phyloP scores from a whole-genome alignment of 2,113 vertebrate species.

The Gallinago undulata region DNA sequence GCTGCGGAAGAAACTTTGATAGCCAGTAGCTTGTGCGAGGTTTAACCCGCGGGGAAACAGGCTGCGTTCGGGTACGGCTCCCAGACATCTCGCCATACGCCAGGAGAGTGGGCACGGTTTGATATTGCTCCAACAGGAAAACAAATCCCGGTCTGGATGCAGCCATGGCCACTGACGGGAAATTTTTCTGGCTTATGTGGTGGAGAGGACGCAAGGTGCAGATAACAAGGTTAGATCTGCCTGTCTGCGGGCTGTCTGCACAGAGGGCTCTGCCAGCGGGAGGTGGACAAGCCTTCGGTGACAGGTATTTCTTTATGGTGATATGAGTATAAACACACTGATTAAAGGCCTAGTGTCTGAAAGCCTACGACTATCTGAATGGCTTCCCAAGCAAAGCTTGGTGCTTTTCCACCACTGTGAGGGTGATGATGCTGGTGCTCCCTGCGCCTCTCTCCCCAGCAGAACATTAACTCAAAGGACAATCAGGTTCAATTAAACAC shows the following conservation, averaged over 20 bases:
- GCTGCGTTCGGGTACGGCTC: rapidly evolving
- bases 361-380: not conserved
- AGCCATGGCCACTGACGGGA: not conserved
- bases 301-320: not conserved
- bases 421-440: not conserved
- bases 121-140: not conserved
- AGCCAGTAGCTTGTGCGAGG: not conserved
- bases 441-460: not conserved
- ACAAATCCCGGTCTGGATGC: not conserved
- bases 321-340: not conserved
- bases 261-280: not conserved
- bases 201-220: not conserved
- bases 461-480: not conserved
- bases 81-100: not conserved
- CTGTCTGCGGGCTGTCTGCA: not conserved
- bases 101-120: not conserved
- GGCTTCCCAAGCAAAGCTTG: not conserved
- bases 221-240: not conserved
- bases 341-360: not conserved
- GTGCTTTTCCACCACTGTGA: not conserved
- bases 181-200: not conserved
- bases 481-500: not conserved
- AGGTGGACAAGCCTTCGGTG: not conserved
- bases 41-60: not conserved
- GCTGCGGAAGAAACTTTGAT: not conserved